Base-by-base conservation (phyloP, 2,113 vertebrate genomes). In the Eclectus roratus region DNA sequence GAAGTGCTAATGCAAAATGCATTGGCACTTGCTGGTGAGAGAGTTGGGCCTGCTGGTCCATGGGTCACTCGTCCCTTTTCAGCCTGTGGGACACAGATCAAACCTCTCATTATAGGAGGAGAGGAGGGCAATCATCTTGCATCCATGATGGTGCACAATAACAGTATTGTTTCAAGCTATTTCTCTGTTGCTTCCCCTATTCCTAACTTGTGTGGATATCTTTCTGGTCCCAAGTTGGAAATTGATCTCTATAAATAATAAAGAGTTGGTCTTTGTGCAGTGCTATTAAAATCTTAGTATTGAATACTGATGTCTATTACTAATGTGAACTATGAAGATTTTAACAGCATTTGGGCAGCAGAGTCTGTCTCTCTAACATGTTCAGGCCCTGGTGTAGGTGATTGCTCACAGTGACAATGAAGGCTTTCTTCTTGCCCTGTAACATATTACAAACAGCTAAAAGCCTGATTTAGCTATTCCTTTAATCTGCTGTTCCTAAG, bases 1-100 rank as follows among this genome's bases (percentile, higher is more conserved):
- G 2, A 96, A 91, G 96, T 97, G 96, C 77, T 97, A 97, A 97
- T 97, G 96, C 90, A 97, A 95, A 96, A 95, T 94, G 92, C 94
- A 95, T 96, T 96, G 95, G 85, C 94, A 84, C 94, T 94, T 96
- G 61, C 86, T 52, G 46, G 52, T 0, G 5, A 83, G 85, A 80
- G 60, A 93, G 27, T n/a, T 81, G 72, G 90, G 35, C 65, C 72
- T 25, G 2, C 47, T 56, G 90, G 50, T 93, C 43, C 4, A 0
- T 53, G 63, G 88, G 76, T 77, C 63, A 53, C 85, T 93, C 2
- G 2, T 58, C 37, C 50, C 17, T 93, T 91, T 93, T 80, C 79
- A 81, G 55, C 37, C 88, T 60, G 29, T 53, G 68, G 60, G 78
- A 73, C 39, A 14, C 29, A 50, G 55, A 56, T 64, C 16, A 78